Conservation (phyloP, 2,113 vertebrate genomes). For the Hydrolagus affinis region DNA sequence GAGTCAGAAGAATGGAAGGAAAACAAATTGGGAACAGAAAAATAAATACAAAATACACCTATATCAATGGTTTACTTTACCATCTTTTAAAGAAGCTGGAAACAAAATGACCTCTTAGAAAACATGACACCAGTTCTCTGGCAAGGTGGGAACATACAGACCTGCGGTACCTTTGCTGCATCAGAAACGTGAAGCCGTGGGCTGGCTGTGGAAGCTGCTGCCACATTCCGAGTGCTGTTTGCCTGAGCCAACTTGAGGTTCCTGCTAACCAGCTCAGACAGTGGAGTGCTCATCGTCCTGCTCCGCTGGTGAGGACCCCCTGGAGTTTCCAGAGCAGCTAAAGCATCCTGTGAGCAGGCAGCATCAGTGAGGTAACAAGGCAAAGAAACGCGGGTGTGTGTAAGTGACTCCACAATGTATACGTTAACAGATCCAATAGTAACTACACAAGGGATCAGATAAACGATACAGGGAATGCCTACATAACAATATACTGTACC, state of each 20-base stretch:
- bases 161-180: slow-evolving; percentile 44
- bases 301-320: slow-evolving; percentile 49
- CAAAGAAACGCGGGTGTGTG: neutral
- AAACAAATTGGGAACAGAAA: neutral
- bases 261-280: slow-evolving; percentile 77
- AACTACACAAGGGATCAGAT: too few species aligned
- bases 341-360: slow-evolving; percentile 64
- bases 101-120: neutral
- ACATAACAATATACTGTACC: too few species aligned
- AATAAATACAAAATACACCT: neutral
- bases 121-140: neutral
- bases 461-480: too few species aligned
- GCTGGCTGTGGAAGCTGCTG: slow-evolving; percentile 64
- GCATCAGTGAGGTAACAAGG: neutral
- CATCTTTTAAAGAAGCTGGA: neutral
- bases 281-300: slow-evolving; percentile 65
- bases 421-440: too few species aligned
- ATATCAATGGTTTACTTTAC: neutral
- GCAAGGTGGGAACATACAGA: neutral
- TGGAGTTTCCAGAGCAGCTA: slow-evolving; percentile 77
- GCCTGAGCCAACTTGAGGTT: slow-evolving; percentile 79
- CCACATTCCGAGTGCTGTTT: slow-evolving; percentile 62
- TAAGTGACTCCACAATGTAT: too few species aligned
- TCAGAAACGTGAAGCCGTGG: slow-evolving; percentile 54
- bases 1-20: neutral